These are phyloP conservation scores for Psilopogon haemacephalus DNA, from an alignment of 2,113 vertebrate species.

Conservation along the genomic window DNA sequence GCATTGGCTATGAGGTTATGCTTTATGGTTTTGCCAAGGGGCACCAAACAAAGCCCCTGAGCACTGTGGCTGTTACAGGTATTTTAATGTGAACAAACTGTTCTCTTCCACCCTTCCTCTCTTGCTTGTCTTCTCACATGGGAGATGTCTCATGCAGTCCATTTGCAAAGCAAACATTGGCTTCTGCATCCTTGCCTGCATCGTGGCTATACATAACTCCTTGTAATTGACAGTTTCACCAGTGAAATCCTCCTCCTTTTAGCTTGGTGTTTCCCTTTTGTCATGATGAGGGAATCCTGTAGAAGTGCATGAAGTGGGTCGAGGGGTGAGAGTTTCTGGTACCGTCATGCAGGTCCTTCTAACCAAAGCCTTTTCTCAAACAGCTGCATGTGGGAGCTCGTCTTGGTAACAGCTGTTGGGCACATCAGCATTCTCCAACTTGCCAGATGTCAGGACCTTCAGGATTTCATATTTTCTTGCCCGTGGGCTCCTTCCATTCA, in stretches of 20 bases:
- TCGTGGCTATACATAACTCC: slow-evolving; percentile 42
- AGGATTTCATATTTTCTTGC: not conserved
- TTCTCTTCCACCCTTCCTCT: slow-evolving; percentile 7
- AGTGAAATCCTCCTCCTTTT: not conserved
- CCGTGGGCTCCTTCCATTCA: not conserved
- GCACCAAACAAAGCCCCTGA: slow-evolving; percentile 88
- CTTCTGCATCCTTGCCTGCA: slow-evolving; percentile 65
- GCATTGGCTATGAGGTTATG: slow-evolving; percentile 84
- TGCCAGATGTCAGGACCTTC: not conserved
- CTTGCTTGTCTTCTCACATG: not conserved
- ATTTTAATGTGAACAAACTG: slow-evolving; percentile 69
- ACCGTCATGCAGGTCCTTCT: slow-evolving; percentile 20
- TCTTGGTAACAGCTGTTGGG: slow-evolving; percentile 13
- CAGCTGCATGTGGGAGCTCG: not conserved
- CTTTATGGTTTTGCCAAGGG: slow-evolving; percentile 89
- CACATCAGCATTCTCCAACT: not conserved
- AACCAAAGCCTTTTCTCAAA: not conserved
- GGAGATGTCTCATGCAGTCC: slow-evolving; percentile 20
- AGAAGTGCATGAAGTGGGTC: not conserved
- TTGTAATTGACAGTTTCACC: not conserved
- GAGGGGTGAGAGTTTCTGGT: not conserved
- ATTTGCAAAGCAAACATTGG: slow-evolving; percentile 14
- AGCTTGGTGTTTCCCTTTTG: not conserved
- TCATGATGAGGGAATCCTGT: not conserved
- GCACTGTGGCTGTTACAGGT: slow-evolving; percentile 92